A percentile compares a stretch with the other conserved stretches of the same genome.
These are phyloP conservation scores for Lateolabrax maculatus DNA, from an alignment of 2,797 vertebrate species.

Conservation along the genomic window DNA sequence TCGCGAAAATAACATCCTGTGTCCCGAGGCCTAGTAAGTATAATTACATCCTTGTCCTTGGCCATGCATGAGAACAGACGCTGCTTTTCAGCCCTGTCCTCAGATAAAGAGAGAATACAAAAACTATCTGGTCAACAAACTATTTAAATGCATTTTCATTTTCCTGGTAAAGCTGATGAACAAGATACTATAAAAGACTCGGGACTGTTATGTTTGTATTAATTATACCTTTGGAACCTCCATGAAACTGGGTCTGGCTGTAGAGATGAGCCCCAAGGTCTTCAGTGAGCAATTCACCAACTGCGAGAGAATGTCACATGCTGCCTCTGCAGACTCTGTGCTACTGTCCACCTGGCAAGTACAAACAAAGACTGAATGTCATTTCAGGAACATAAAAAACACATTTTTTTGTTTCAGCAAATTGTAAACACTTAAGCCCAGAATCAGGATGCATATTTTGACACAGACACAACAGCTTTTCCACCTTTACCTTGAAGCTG, in stretches of 20 bases:
- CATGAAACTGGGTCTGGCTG: slow-evolving; percentile 98
- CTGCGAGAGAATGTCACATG: slow-evolving; percentile 98
- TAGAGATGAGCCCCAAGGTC: slow-evolving; percentile 98
- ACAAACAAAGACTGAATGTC: slow-evolving; percentile 23
- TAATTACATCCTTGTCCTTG: slow-evolving; percentile 12
- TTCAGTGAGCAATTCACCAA: slow-evolving; percentile 98
- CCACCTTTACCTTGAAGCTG: slow-evolving; percentile 94
- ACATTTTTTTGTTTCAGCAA: background rate
- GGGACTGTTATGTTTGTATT: background rate
- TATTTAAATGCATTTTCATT: too few relatives aligned
- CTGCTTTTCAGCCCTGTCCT: slow-evolving; percentile 19
- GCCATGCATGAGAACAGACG: background rate
- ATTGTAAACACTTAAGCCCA: background rate
- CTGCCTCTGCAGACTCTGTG: slow-evolving; percentile 97
- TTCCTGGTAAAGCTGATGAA: slow-evolving; percentile 9
- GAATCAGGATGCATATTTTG: background rate
- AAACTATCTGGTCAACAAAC: background rate
- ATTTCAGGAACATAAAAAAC: background rate
- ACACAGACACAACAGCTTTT: background rate
- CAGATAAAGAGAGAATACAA: slow-evolving; percentile 14
- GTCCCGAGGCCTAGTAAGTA: background rate
- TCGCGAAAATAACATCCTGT: slow-evolving; percentile 12
- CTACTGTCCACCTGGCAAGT: slow-evolving; percentile 95
- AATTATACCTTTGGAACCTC: slow-evolving; percentile 95
- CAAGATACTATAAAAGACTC: background rate